A percentile compares a stretch with the other conserved stretches of the same genome.
These are phyloP conservation scores for Pristionchus mayeri DNA, from an alignment of 2,888 invertebrate genomes.

Conservation along the genomic window DNA sequence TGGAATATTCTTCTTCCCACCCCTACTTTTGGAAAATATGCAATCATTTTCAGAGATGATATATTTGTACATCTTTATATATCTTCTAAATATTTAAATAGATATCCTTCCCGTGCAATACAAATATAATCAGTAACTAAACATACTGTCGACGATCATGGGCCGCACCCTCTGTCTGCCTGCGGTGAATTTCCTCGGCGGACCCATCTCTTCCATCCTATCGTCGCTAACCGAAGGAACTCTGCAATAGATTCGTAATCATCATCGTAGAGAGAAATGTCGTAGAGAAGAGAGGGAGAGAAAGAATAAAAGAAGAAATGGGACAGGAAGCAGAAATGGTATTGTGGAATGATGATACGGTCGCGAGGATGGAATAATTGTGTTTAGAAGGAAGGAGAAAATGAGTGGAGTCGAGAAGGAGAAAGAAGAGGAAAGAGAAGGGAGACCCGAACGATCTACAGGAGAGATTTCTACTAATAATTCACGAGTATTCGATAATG, in stretches of 20 bases:
- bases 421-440: not conserved
- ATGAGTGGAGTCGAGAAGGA: not conserved
- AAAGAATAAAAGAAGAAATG: not conserved
- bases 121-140: no score
- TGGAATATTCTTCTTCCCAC: not conserved
- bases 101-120: no score
- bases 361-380: conserved; percentile 29
- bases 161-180: not conserved
- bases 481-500: conserved; percentile 5
- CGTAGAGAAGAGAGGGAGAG: not conserved
- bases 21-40: no score
- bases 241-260: not conserved
- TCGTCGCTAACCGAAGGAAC: not conserved
- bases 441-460: not conserved
- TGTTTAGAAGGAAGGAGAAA: not conserved
- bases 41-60: no score
- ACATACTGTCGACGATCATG: conserved; percentile 16
- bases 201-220: conserved; percentile 17
- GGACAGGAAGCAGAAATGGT: not conserved
- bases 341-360: conserved; percentile 10
- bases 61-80: no score
- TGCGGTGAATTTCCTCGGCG: not conserved
- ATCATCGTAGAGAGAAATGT: not conserved
- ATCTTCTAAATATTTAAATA: no score
- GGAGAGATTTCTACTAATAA: conserved; percentile 22